Percentiles rank a stretch among this genome's conserved stretches.
Conservation (phyloP, 1,140 invertebrate species). For the Drosophila pseudoobscura region DNA sequence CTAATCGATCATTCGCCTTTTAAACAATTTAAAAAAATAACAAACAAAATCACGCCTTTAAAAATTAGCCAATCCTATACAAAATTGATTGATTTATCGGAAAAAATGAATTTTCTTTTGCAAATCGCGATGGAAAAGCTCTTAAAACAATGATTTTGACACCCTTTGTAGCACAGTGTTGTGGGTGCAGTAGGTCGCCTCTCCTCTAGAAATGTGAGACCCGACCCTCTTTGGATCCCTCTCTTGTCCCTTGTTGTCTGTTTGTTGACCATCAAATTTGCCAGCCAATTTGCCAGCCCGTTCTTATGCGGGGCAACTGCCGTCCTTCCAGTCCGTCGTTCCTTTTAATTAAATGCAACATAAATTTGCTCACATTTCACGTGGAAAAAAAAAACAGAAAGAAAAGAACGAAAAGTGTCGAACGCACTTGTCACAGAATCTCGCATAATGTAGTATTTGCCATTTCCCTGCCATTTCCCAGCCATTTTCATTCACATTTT, state of each 20-base stretch:
- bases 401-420: slow-evolving; percentile 17
- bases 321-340: slow-evolving; percentile 6
- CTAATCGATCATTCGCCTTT: too few species aligned
- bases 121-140: too few species aligned
- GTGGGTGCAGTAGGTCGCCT: slow-evolving; percentile 24
- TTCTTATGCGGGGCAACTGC: too few species aligned
- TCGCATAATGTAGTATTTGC: slow-evolving; percentile 4
- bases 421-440: slow-evolving; percentile 50
- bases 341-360: slow-evolving; percentile 61
- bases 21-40: too few species aligned
- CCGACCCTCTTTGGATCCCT: slow-evolving; percentile 23
- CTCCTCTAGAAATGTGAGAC: not conserved
- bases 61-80: too few species aligned
- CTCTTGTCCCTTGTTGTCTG: slow-evolving; percentile 1
- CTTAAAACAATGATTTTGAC: not conserved
- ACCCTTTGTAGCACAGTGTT: slow-evolving; percentile 28
- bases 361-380: slow-evolving; percentile 54
- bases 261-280: slow-evolving; percentile 37
- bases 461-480: slow-evolving; percentile 16
- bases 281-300: slow-evolving; percentile 16
- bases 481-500: slow-evolving; percentile 43
- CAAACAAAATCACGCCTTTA: too few species aligned
- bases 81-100: too few species aligned
- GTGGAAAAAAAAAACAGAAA: slow-evolving; percentile 7
- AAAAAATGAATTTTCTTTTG: too few species aligned